These are phyloP conservation scores for Schizopygopsis malacanthus DNA, from an alignment of 2,797 vertebrate genomes.

Conservation along the genomic window DNA sequence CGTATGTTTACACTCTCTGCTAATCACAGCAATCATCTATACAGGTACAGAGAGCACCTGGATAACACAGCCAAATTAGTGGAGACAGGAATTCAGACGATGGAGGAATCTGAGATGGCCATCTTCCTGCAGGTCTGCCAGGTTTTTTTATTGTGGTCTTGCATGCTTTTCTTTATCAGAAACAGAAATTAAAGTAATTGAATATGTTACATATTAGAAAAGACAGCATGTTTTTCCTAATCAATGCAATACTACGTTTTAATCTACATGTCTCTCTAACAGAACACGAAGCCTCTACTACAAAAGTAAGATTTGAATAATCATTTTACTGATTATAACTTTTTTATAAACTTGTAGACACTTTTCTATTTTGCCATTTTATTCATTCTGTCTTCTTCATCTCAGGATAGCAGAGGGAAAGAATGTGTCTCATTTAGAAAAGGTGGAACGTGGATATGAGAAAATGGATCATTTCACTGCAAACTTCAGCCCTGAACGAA, in stretches of 20 bases:
- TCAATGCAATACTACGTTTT: neutral
- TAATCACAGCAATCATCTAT: neutral
- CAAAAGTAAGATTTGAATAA: slow-evolving; percentile 78
- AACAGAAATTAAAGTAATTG: neutral
- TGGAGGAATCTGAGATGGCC: slow-evolving; percentile 95
- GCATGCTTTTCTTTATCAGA: neutral
- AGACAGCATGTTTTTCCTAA: neutral
- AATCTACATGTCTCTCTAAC: slow-evolving; percentile 58
- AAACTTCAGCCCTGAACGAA: slow-evolving; percentile 85
- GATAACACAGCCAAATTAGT: slow-evolving; percentile 87
- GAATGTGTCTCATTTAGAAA: slow-evolving; percentile 86
- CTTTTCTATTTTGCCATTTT: neutral
- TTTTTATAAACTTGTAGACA: neutral
- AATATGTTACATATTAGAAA: neutral
- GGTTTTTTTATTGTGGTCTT: neutral
- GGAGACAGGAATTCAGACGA: slow-evolving; percentile 90
- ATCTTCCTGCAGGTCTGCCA: slow-evolving; percentile 91
- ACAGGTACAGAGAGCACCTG: slow-evolving; percentile 87
- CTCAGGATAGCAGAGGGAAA: slow-evolving; percentile 85
- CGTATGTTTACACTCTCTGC: neutral
- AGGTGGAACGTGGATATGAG: slow-evolving; percentile 91
- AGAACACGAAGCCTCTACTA: slow-evolving; percentile 89
- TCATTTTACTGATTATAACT: neutral
- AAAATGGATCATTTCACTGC: slow-evolving; percentile 89
- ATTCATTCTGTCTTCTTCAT: neutral